Evolutionary conservation across 2,888 invertebrate genomes (phyloP), one percentile per base, ranked within the genome.

Genomic region (Eupithecia subumbrata): DNA sequence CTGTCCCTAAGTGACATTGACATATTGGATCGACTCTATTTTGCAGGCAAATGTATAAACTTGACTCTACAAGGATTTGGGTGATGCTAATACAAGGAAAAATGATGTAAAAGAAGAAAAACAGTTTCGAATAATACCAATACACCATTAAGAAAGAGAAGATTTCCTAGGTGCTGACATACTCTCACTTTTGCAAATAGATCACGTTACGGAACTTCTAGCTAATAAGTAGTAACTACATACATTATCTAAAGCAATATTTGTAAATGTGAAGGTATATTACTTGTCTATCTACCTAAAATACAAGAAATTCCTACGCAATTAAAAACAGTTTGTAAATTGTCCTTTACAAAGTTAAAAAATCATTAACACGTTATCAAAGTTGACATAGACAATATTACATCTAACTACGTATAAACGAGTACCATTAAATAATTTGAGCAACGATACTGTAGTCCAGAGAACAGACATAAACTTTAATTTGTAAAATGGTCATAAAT

Each of bases 121-220:
- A 16, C 18, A 11, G n/a, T 69, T n/a, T 30, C 52, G 63, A 68
- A 67, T 37, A 76, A 22, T 43, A 71, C 48, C n/a, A n/a, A n/a
- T n/a, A 71, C 43, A 69, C 56, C 76, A 74, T 71, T 74, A 37
- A 74, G 34, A 63, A 45, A 52, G n/a, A 56, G 71, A 48, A 68
- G 72, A 60, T 60, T 60, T 22, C 25, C 25, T 72, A 22, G 18
- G 22, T 25, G 25, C 43, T 48, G 12, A 37, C 60, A 43, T 71
- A 74, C 71, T 76, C 69, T 74, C 73, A 56, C 73, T 69, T 68
- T 73, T 40, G 71, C 73, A 76, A 76, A 76, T 76, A 74, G 37
- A 74, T 76, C 64, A 66, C 30, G 69, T 74, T 74, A 37, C 76
- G 60, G 25, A 60, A 60, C 60, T 60, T 60, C 11, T 22, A 60